Percentiles rank a stretch among this genome's conserved stretches.
These are phyloP conservation scores for Nycticebus coucang DNA, from an alignment of 2,113 vertebrate genomes.

Conservation along the genomic window DNA sequence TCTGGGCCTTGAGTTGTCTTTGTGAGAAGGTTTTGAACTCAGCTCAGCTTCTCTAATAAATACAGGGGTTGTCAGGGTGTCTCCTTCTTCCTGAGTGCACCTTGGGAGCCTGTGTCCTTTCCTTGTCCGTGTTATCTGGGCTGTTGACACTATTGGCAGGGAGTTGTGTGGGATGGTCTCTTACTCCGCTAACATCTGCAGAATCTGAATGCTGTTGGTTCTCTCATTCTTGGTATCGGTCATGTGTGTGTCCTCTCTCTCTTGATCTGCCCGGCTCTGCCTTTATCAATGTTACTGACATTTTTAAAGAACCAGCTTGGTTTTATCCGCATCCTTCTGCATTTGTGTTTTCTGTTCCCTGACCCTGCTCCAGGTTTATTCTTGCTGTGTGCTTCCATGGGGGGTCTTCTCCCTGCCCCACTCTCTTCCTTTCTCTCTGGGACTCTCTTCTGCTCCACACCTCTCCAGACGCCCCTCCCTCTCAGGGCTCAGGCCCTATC, in stretches of 20 bases:
- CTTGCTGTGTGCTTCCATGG: not conserved
- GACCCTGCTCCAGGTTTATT: not conserved
- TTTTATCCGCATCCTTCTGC: not conserved
- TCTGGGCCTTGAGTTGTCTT: not conserved
- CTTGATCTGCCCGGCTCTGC: no score
- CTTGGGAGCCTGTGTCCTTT: not conserved
- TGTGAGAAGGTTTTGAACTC: not conserved
- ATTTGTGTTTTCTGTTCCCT: not conserved
- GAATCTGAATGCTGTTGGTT: not conserved
- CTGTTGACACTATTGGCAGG: not conserved
- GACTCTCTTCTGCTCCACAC: no score
- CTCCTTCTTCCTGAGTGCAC: not conserved
- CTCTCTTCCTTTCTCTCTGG: not conserved
- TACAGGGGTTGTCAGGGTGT: not conserved
- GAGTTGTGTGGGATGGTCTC: not conserved
- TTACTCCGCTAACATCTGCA: not conserved
- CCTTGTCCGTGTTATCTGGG: not conserved
- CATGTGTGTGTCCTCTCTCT: no score
- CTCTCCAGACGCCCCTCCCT: fast-evolving
- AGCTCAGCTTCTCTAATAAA: not conserved
- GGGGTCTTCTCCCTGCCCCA: not conserved
- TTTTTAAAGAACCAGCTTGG: not conserved
- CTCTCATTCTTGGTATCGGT: not conserved
- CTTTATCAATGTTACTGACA: not conserved
- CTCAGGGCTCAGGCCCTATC: not conserved